A percentile compares a stretch with the other conserved stretches of the same genome.
These are phyloP conservation scores for Aphidius ervi DNA, from an alignment of 1,140 invertebrate species.

Conservation along the genomic window DNA sequence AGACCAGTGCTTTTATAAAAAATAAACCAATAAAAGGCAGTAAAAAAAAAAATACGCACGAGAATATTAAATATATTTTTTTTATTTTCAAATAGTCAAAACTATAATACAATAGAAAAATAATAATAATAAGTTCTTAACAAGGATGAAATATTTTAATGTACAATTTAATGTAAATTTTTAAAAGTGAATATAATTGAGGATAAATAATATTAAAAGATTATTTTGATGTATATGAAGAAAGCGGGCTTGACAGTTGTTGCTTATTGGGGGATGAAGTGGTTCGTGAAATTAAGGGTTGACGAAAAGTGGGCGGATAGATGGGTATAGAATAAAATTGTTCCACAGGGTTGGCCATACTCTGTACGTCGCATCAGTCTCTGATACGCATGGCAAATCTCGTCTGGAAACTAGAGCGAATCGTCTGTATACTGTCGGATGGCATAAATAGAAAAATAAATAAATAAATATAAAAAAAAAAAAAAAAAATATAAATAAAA, in stretches of 20 bases:
- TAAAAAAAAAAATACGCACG: too few species aligned
- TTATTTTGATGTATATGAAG: background rate
- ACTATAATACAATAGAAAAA: too few species aligned
- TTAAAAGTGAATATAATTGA: too few species aligned
- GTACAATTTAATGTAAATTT: too few species aligned
- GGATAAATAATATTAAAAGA: too few species aligned
- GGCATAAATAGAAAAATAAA: background rate
- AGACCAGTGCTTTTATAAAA: too few species aligned
- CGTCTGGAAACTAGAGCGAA: slow-evolving; percentile 7
- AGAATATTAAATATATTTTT: too few species aligned
- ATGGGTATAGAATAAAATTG: background rate
- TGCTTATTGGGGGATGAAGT: slow-evolving; percentile 12
- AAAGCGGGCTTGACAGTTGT: background rate
- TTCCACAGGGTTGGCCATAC: background rate
- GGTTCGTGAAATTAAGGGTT: slow-evolving; percentile 19
- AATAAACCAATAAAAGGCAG: too few species aligned
- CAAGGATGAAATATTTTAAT: too few species aligned
- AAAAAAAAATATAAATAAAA: background rate
- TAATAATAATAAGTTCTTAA: too few species aligned
- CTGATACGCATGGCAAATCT: slow-evolving; percentile 18
- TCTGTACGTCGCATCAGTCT: slow-evolving; percentile 1
- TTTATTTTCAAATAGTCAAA: too few species aligned
- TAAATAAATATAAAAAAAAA: background rate
- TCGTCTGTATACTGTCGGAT: slow-evolving; percentile 3
- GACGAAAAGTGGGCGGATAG: slow-evolving; percentile 6